Base-by-base conservation (phyloP, 2,888 invertebrate genomes). In the Neuroscelio doddi region DNA sequence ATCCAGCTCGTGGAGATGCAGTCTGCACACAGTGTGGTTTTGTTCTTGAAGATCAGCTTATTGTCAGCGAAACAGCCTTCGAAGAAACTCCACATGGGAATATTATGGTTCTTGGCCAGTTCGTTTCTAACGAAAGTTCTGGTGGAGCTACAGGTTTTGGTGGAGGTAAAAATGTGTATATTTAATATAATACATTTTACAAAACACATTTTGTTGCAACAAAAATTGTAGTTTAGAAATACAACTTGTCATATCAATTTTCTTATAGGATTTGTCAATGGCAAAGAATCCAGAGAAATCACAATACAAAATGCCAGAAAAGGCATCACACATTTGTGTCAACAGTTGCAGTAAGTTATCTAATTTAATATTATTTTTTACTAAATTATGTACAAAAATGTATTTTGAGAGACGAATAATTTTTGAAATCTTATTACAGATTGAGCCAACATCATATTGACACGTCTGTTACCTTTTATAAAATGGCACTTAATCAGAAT, bases 1-100 rank as follows among this genome's bases (percentile, higher is more conserved):
- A 98, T 85, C 93, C 95, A 61, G 92, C 94, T 15, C 89, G 97
- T 77, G 98, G 98, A 27, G 97, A 98, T 88, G 93, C 94, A 7
- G 96, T 98, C 0, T 99, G 99, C 84, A 97, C 95, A 17, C 92
- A 91, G 80, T 99, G 99, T 86, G 99, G 98, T 17, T 92, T 94
- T 4, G 98, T 99, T 1, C 86, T 99, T 10, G 98, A 98, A 83
- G 97, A 98, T 80, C 96, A 94, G 77, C 92, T 96, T 51, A 98
- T 99, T 79, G 97, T 99, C 16, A 94, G 96, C 1, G 98, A 98
- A 84, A 92, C 98, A 16, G 95, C 97, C 84, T 99, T 98, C 80
- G 94, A 96, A 84, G 98, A 99, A 83, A 92, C 93, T 80, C 91
- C 93, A 5, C 92, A 92, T 80, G 98, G 98, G 17, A 93, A 93